Evolutionary conservation across 2,888 invertebrate genomes (phyloP).

Genomic region (Drosophila ustulata): DNA sequence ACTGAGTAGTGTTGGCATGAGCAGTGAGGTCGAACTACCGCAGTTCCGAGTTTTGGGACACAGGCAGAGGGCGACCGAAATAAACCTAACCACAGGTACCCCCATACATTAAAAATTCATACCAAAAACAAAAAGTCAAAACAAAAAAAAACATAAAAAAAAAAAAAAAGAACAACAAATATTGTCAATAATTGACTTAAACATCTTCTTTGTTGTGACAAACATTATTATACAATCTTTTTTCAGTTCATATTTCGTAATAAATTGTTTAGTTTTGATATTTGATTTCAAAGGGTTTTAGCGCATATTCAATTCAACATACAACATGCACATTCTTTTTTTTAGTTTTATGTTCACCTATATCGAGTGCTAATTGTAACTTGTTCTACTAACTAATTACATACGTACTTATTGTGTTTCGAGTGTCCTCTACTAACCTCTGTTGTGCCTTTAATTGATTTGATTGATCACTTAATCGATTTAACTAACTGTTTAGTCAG

Average conservation of each 20-base stretch:
- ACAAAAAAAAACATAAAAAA: conserved; percentile 35
- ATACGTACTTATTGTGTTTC: conserved; percentile 68
- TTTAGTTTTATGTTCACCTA: conserved; percentile 67
- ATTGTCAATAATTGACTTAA: conserved; percentile 58
- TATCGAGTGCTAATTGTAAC: conserved; percentile 78
- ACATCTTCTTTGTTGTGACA: conserved; percentile 70
- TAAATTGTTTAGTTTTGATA: conserved; percentile 46
- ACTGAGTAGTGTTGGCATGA: conserved; percentile 96
- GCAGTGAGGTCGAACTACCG: conserved; percentile 97
- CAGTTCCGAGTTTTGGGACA: conserved; percentile 98
- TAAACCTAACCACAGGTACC: conserved; percentile 98
- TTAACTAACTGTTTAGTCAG: conserved; percentile 61
- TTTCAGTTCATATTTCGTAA: conserved; percentile 58
- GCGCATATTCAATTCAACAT: conserved; percentile 64
- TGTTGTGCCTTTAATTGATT: conserved; percentile 64
- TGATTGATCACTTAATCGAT: conserved; percentile 44
- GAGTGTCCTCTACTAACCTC: conserved; percentile 74
- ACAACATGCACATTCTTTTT: conserved; percentile 66
- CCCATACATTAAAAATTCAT: conserved; percentile 83
- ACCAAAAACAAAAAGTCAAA: conserved; percentile 53
- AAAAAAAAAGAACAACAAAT: conserved; percentile 35
- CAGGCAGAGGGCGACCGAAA: conserved; percentile 96
- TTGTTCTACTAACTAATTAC: conserved; percentile 70
- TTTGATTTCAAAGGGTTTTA: conserved; percentile 56
- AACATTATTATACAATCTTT: conserved; percentile 55